Evolutionary conservation across 1,140 invertebrate species (phyloP), one percentile per base, ranked within the genome.

Genomic region (Trachelipus rathkii): DNA sequence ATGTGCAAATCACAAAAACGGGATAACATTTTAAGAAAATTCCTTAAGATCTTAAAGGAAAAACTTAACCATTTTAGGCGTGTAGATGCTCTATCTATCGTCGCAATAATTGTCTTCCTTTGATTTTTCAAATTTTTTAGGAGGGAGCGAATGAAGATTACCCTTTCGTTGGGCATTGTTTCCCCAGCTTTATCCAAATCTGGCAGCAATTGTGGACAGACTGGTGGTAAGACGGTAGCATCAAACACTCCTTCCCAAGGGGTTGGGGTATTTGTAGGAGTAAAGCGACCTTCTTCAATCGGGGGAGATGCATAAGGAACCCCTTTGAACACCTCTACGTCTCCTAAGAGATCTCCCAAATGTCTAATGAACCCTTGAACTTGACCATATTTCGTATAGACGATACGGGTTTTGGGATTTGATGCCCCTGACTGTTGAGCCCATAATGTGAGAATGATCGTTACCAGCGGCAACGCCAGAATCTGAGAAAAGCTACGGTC

Each of bases 71-170:
- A 79, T 77, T 19, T 79, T 90, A 3, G 96, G 95, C 13, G 93
- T 91, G 85, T 95, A 98, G 82, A 98, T 93, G 85, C 98, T 98
- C n/a, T n/a, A n/a, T n/a, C n/a, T n/a, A n/a, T n/a, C n/a, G n/a
- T n/a, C n/a, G n/a, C n/a, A n/a, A n/a, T n/a, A n/a, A n/a, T n/a
- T n/a, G 86, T 99, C 96, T 87, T 98, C 96, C 92, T 95, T 85
- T 98, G 95, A 83, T 97, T 94, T 83, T 89, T 89, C 73, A 98
- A 86, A 84, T 91, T 90, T 4, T 93, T 93, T 78, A 93, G 85
- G 71, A 97, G 86, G 82, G 93, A 88, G 81, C 91, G 90, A 44
- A 98, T 87, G 83, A 94, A 94, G 81, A 95, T 91, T 53, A 96
- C 86, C 15, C 95, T 87, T 23, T 93, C 94, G 83, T 91, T 91